phyloP scores from a whole-genome alignment of 2,888 invertebrate genomes.

The Drosophila helvetica region DNA sequence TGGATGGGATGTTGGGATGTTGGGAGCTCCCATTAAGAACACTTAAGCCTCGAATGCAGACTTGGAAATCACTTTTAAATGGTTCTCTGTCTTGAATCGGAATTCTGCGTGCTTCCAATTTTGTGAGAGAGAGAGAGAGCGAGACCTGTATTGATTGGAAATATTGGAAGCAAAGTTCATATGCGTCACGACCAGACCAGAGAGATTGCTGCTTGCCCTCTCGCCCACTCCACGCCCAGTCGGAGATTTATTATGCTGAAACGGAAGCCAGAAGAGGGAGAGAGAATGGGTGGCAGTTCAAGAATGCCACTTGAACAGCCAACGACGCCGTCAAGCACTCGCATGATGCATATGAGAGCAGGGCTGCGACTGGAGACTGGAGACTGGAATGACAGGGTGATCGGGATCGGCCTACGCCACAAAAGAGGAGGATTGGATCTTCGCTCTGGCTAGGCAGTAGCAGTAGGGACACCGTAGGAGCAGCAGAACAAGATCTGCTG shows the following conservation, averaged over 20 bases:
- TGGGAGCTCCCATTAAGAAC: constrained; percentile 56
- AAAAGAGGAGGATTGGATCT: constrained; percentile 26
- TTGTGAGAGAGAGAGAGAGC: constrained; percentile 22
- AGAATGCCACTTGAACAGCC: constrained; percentile 69
- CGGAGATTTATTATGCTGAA: constrained; percentile 56
- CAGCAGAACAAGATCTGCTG: constrained; percentile 9
- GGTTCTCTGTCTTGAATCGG: constrained; percentile 44
- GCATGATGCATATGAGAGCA: constrained; percentile 36
- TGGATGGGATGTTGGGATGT: too few relatives aligned
- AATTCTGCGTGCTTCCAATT: constrained; percentile 46
- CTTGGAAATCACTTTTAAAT: constrained; percentile 59
- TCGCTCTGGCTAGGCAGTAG: constrained; percentile 19
- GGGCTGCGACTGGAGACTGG: background rate
- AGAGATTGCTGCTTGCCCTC: constrained; percentile 9
- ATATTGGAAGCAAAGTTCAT: constrained; percentile 47
- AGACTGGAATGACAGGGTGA: constrained; percentile 10
- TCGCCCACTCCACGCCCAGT: constrained; percentile 31
- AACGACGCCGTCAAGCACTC: constrained; percentile 56
- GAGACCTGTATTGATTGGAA: constrained; percentile 39
- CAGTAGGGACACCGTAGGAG: constrained; percentile 12
- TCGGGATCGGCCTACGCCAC: background rate
- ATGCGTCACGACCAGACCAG: constrained; percentile 57
- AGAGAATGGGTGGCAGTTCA: constrained; percentile 37
- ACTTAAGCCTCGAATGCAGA: constrained; percentile 53
- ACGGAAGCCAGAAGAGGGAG: constrained; percentile 60